These are phyloP conservation scores for Gymnoscopelus microlampas DNA, from an alignment of 2,797 vertebrate species.

Conservation along the genomic window DNA sequence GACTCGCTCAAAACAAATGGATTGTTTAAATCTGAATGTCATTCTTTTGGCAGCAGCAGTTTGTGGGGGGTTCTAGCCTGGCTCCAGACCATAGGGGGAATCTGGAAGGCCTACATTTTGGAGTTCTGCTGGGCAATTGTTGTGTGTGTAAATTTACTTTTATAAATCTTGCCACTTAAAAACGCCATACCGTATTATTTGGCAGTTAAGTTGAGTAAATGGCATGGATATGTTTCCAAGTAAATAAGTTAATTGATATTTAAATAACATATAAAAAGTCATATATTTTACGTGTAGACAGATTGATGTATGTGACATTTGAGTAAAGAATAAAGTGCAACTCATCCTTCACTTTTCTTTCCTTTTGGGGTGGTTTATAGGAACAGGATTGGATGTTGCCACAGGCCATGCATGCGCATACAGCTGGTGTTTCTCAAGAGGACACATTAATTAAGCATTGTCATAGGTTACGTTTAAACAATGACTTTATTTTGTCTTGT, in stretches of 20 bases:
- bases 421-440: not conserved
- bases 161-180: slow-evolving; percentile 47
- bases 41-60: slow-evolving; percentile 57
- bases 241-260: not conserved
- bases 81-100: too few relatives aligned
- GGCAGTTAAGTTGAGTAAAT: slow-evolving; percentile 23
- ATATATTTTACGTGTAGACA: slow-evolving; percentile 17
- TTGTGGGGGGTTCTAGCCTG: slow-evolving; percentile 48
- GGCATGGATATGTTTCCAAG: slow-evolving; percentile 8
- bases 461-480: not conserved
- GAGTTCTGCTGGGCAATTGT: slow-evolving; percentile 30
- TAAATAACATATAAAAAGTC: not conserved
- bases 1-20: slow-evolving; percentile 45
- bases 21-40: slow-evolving; percentile 50
- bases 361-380: not conserved
- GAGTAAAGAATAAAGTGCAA: not conserved
- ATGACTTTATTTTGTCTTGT: not conserved
- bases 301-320: slow-evolving; percentile 18
- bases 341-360: not conserved
- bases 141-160: slow-evolving; percentile 49
- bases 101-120: slow-evolving; percentile 40
- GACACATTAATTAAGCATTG: not conserved
- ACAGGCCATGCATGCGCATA: slow-evolving; percentile 2
- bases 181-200: slow-evolving; percentile 47
- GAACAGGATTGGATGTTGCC: slow-evolving; percentile 1